Base-by-base conservation (phyloP, 2,888 invertebrate species). In the Electrophaes corylata region DNA sequence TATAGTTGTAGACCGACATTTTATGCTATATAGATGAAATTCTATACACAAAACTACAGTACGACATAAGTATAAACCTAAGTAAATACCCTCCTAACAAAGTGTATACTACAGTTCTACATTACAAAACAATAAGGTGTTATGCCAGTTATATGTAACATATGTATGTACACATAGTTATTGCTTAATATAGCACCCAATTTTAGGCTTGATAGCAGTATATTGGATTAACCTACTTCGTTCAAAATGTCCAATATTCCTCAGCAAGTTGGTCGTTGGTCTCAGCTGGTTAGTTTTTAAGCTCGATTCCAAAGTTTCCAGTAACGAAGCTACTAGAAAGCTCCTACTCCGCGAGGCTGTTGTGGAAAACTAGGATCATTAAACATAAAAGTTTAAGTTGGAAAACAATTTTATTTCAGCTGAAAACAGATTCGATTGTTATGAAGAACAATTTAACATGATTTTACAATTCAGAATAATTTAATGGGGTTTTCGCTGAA, bases 311-410 rank as follows among this genome's bases (percentile, higher is more conserved):
- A 59, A 69, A 76, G 69, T 78, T 75, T 69, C 55, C 64, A 62
- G 67, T 76, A 78, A 76, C 72, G 70, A 72, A 78, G 71, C 72
- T 70, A 72, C 73, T 72, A 66, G 59, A 71, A 67, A 60, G 57
- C 56, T 69, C 53, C 70, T 69, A 64, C 54, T 66, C 19, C 37
- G 56, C 60, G 64, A 57, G 62, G 62, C 62, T 60, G 55, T 67
- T 49, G 41, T 59, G 53, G 61, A 50, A 47, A 62, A 58, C 61
- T 54, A 59, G 58, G 63, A 46, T 47, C 41, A 39, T 54, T 40
- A 29, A 56, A 57, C 51, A 47, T 57, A 48, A 39, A 12, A 47
- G 12, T 33, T 8, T 14, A 53, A 44, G 48, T 57, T 57, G 18
- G 33, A 26, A 26, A 57, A 46, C 29, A 31, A 31, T 40, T 45